Base-by-base conservation (phyloP, 2,113 vertebrate genomes). In the Neotragus moschatus region DNA sequence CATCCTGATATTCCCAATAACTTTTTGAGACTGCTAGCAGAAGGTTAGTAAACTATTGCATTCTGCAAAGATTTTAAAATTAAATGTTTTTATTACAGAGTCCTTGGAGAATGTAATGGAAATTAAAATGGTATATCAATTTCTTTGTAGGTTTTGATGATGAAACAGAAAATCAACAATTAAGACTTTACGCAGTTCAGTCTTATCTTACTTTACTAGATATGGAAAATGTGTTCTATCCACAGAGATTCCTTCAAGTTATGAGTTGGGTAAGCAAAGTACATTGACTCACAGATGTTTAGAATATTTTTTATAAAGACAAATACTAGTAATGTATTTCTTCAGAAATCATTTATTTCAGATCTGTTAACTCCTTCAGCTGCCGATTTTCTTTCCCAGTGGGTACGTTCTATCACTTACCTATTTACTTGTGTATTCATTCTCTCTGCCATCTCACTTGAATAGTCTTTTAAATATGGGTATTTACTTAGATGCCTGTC, bases 171-270 rank as follows among this genome's bases (percentile, higher is more conserved):
- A 99, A 99, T 80, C 96, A 97, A 47, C 99, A 99, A 98, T 97
- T 99, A 81, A 99, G 99, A 92, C 97, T 99, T 61, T 99, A 99
- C 97, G 99, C 99, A 85, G 99, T 99, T 58, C 99, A 99, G 91
- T 99, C 99, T 90, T 99, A 99, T 1, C 97, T 99, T 92, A 96
- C 97, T 3, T 97, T 99, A 95, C 97, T 99, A 87, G 99, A 99
- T 96, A 98, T 98, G 86, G 98, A 99, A 84, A 98, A 84, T 98
- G 99, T 97, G 5, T 97, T 99, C 91, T 99, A 99, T 98, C 99
- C 99, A 6, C 99, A 99, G 98, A 99, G 99, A 96, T 99, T 99
- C 98, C 99, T 99, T 61, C 99, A 99, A 98, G 99, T 99, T 98
- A 99, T 99, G 99, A 99, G 99, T 87, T 99, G 99, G 99, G 99